These are phyloP conservation scores for Boloria selene DNA, from an alignment of 2,888 invertebrate genomes.

Conservation along the genomic window DNA sequence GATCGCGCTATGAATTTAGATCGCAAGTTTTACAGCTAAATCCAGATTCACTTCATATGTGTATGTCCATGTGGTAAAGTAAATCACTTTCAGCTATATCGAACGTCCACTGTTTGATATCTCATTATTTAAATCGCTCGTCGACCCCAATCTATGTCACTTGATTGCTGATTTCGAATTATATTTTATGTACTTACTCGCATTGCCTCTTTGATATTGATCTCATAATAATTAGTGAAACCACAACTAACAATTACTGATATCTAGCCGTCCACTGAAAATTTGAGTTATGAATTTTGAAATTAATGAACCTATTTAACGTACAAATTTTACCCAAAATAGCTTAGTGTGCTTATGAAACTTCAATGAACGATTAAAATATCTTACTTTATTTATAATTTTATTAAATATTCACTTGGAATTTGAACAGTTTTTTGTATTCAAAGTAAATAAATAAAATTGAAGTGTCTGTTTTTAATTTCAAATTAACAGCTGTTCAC, in stretches of 20 bases:
- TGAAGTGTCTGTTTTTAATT: no score
- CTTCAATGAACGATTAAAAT: no score
- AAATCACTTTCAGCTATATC: constrained; percentile 38
- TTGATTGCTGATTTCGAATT: constrained; percentile 24
- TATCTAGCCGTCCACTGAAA: neutral
- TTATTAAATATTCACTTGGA: no score
- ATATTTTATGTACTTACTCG: constrained; percentile 17
- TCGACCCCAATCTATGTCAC: constrained; percentile 19
- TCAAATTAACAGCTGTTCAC: no score
- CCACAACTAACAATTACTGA: neutral
- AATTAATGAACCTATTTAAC: neutral
- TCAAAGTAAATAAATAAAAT: no score
- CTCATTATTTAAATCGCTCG: constrained; percentile 28
- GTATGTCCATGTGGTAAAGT: constrained; percentile 35
- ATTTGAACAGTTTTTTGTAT: no score
- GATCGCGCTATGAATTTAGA: constrained; percentile 69
- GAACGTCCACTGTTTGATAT: constrained; percentile 29
- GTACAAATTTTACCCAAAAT: neutral
- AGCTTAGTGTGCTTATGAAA: no score
- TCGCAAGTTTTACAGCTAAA: constrained; percentile 74
- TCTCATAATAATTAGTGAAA: constrained; percentile 10
- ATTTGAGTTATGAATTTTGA: constrained; percentile 7
- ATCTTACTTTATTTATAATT: no score
- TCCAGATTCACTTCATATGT: constrained; percentile 58
- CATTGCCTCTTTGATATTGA: constrained; percentile 15